Conservation (phyloP, 1,140 invertebrate genomes). For the Popillia japonica region DNA sequence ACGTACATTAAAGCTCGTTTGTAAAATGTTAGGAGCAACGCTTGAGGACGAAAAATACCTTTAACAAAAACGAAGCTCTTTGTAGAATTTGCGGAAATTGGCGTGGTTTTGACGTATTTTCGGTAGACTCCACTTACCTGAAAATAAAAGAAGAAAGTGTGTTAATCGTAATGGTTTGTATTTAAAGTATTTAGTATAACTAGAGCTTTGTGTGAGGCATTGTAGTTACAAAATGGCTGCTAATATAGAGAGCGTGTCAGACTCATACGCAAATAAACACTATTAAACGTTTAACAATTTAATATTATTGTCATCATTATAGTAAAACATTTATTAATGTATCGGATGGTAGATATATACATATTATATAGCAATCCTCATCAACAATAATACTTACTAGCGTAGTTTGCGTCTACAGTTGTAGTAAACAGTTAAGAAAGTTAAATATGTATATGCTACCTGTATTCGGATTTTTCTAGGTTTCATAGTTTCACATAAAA, state of each 20-base stretch:
- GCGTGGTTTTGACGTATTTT: neutral
- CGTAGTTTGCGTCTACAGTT: no score
- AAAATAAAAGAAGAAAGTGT: neutral
- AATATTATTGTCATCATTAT: no score
- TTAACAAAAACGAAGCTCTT: neutral
- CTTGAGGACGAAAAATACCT: neutral
- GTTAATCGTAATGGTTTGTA: neutral
- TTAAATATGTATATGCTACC: neutral
- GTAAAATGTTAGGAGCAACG: neutral
- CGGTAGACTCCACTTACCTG: neutral
- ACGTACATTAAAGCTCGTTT: constrained; percentile 5
- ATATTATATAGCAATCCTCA: no score
- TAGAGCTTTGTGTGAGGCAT: no score
- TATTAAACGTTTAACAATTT: no score
- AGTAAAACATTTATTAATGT: no score
- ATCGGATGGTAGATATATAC: no score
- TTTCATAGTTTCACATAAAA: constrained; percentile 9
- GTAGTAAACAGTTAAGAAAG: no score
- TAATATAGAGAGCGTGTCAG: no score
- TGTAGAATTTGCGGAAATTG: neutral
- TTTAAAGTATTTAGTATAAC: no score
- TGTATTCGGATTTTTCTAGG: neutral
- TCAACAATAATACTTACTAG: no score
- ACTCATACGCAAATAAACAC: no score
- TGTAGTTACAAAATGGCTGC: neutral